Evolutionary conservation across 2,888 invertebrate species (phyloP), one percentile per base, ranked within the genome.

Genomic region (Drosophila cyrtoloma): DNA sequence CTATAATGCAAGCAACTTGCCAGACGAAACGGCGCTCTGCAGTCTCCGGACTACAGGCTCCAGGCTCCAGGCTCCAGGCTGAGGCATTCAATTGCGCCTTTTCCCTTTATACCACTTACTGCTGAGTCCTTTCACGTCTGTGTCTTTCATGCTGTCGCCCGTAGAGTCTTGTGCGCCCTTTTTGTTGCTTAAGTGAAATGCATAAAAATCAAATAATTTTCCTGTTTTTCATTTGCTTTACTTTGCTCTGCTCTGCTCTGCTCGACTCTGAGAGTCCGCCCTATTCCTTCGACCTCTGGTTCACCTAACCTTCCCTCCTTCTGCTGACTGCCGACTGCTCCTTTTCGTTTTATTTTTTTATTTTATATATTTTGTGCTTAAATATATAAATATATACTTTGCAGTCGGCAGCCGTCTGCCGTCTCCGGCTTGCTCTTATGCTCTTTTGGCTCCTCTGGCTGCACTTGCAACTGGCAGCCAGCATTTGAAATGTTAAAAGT

Each of bases 181-280:
- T 84, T 87, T 86, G 79, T 72, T 85, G 73, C 83, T 75, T 88
- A 90, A 87, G 86, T 82, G 84, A 89, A 86, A 87, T 89, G 90
- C 87, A 86, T 87, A 89, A 87, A 87, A 87, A 87, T 87, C 89
- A 87, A 90, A 87, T 89, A 90, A 90, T 90, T 90, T 87, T 90
- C 82, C 89, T 88, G 90, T 77, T 85, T 90, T 81, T 86, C 84
- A 84, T 89, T 89, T 79, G 74, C 77, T 66, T 69, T 55, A 59
- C 69, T 66, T 76, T 66, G 44, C 51, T 64, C 47, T 58, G 57
- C 63, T 52, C 37, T 58, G 57, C 63, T 52, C 37, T 63, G 44
- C 51, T 64, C 47, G n/a, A 47, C 52, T 37, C 5, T 12, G 44
- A 22, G 44, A 12, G 22, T n/a, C 22, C 44, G 44, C 22, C 44